Percentiles rank a stretch among this genome's conserved stretches.
phyloP scores from a whole-genome alignment of 2,113 vertebrate species.

The Psittacara wagleri region DNA sequence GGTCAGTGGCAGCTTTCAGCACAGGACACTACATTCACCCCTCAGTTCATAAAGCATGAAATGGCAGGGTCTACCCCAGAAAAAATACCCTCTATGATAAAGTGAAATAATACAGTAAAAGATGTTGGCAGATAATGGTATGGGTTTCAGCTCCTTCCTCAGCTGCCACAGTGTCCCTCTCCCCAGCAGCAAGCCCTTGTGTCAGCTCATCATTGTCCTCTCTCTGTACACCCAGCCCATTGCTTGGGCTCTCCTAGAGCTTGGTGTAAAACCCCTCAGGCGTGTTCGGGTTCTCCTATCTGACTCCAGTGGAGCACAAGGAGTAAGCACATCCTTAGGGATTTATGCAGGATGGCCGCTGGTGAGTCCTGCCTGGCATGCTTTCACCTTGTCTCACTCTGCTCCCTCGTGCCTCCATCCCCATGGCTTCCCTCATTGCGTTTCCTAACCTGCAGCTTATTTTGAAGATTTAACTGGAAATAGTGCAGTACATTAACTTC shows the following conservation, averaged over 20 bases:
- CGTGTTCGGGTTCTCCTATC: not conserved
- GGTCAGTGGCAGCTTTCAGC: not conserved
- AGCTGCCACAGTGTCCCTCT: fast-evolving
- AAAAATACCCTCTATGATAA: not conserved
- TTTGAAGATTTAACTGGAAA: not conserved
- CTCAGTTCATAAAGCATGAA: not conserved
- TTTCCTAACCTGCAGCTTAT: not conserved
- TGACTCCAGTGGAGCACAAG: not conserved
- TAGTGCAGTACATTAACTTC: not conserved
- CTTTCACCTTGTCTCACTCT: not conserved
- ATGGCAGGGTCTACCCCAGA: not conserved
- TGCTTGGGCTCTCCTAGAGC: not conserved
- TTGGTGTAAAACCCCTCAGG: not conserved
- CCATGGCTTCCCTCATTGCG: not conserved
- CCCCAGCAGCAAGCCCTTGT: not conserved
- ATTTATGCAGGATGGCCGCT: fast-evolving
- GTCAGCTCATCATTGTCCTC: not conserved
- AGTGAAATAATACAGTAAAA: not conserved
- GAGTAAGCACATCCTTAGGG: fast-evolving
- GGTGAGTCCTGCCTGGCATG: not conserved
- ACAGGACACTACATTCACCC: fast-evolving
- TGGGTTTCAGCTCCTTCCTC: not conserved
- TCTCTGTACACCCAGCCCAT: fast-evolving
- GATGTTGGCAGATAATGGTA: not conserved
- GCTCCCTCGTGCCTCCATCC: not conserved